These are phyloP conservation scores for Nesoenas mayeri DNA, from an alignment of 2,113 vertebrate species.

Conservation along the genomic window DNA sequence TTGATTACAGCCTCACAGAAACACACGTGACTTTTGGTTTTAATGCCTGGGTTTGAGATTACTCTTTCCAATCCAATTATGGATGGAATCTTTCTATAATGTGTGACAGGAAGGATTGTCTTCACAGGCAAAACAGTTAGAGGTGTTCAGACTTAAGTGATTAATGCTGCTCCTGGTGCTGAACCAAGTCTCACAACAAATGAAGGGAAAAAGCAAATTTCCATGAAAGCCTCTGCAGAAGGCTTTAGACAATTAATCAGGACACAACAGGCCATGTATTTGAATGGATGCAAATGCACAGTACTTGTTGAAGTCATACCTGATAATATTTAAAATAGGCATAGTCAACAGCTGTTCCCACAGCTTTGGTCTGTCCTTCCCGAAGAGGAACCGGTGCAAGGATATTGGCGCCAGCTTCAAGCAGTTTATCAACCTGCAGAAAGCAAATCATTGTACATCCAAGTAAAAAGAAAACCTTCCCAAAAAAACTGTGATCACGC, in stretches of 20 bases:
- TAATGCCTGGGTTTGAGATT: background rate
- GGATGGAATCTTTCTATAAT: background rate
- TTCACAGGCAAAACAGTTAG: background rate
- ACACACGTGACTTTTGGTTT: background rate
- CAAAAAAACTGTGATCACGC: background rate
- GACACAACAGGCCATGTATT: background rate
- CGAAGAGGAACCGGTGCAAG: background rate
- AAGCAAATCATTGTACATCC: background rate
- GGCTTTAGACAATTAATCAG: background rate
- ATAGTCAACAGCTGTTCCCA: background rate
- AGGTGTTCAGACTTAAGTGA: background rate
- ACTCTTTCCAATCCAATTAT: background rate
- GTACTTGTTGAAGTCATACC: background rate
- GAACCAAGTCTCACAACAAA: background rate
- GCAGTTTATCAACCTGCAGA: background rate
- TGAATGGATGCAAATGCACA: background rate
- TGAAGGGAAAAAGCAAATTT: background rate
- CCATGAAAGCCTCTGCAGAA: background rate
- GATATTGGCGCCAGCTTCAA: background rate
- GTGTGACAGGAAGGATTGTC: background rate
- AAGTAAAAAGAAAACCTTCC: background rate
- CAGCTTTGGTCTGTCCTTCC: background rate
- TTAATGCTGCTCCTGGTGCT: background rate
- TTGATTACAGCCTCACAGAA: background rate
- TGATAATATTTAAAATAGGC: background rate